Evolutionary conservation across 2,113 vertebrate species (phyloP), one percentile per base, ranked within the genome.

Genomic region (Donacobius atricapilla): DNA sequence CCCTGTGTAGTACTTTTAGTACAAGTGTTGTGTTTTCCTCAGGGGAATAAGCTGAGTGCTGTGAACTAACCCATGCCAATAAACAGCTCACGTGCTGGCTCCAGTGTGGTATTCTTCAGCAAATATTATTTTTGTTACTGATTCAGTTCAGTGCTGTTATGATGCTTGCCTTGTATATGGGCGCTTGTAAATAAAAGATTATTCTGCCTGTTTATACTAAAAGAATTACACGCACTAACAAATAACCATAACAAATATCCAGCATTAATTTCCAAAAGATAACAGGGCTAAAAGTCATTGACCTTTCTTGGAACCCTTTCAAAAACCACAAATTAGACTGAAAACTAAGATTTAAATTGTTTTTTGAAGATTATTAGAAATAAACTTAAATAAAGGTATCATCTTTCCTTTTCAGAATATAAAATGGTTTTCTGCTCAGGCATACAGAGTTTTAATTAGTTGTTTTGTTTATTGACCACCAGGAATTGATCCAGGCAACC

Each of bases 71-170:
- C 35, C 18, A 0, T 39, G 75, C 58, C 85, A 87, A 64, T 63
- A 90, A 89, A 95, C 57, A 93, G 44, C 75, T 90, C 14, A 0
- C 0, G 3, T 79, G 60, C 64, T 90, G 54, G 82, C 82, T 83
- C 58, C 75, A 83, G 31, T 3, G 48, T 70, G 57, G 31, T 79
- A 28, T 65, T 25, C 57, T 83, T 60, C 39, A 69, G 70, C 33
- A 91, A 86, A 80, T 56, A 30, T 37, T 96, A 35, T 54, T 91
- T 76, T 83, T 83, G 44, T 95, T 70, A 83, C n/a, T 42, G 54
- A 57, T 87, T 75, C 35, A 35, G 27, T 89, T 53, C 58, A 83
- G 45, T 17, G 77, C 28, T 80, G 51, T 64, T 24, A 40, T 13
- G 44, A 30, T 87, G 45, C 48, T 56, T 69, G 42, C 31, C 47